A percentile compares a stretch with the other conserved stretches of the same genome.
phyloP scores from a whole-genome alignment of 2,888 invertebrate genomes.

The Latrodectus hesperus region DNA sequence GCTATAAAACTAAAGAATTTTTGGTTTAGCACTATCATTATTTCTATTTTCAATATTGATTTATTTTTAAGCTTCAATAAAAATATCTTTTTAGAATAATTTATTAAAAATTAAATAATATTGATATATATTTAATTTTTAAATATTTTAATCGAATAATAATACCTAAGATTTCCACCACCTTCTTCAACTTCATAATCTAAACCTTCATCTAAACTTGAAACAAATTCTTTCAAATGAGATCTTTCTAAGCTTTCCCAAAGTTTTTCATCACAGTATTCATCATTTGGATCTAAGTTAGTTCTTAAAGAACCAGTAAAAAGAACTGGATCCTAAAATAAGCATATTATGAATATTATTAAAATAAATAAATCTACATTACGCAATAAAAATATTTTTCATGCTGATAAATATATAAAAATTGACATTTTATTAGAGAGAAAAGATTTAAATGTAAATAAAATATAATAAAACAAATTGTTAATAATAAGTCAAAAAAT shows the following conservation, averaged over 20 bases:
- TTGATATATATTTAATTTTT: too few species aligned
- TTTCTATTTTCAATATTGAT: too few species aligned
- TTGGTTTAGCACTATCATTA: too few species aligned
- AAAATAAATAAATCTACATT: background rate
- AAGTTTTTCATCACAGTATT: slow-evolving; percentile 6
- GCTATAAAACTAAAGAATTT: too few species aligned
- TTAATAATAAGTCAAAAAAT: background rate
- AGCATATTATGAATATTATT: too few species aligned
- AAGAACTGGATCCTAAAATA: slow-evolving; percentile 20
- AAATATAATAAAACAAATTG: background rate
- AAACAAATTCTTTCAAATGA: slow-evolving; percentile 16
- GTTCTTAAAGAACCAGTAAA: slow-evolving; percentile 21
- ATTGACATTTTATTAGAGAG: background rate
- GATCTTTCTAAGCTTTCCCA: slow-evolving; percentile 18
- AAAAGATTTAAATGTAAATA: background rate
- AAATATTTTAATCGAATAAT: background rate
- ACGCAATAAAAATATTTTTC: background rate
- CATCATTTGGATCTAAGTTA: slow-evolving; percentile 30
- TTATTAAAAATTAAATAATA: too few species aligned
- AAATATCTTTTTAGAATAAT: too few species aligned
- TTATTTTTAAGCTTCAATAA: too few species aligned
- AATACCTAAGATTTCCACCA: slow-evolving; percentile 22
- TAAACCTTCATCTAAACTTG: slow-evolving; percentile 6
- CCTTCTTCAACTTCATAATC: slow-evolving; percentile 18
- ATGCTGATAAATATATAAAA: background rate